Base-by-base conservation (phyloP, 2,888 invertebrate species). In the Latheticus oryzae region DNA sequence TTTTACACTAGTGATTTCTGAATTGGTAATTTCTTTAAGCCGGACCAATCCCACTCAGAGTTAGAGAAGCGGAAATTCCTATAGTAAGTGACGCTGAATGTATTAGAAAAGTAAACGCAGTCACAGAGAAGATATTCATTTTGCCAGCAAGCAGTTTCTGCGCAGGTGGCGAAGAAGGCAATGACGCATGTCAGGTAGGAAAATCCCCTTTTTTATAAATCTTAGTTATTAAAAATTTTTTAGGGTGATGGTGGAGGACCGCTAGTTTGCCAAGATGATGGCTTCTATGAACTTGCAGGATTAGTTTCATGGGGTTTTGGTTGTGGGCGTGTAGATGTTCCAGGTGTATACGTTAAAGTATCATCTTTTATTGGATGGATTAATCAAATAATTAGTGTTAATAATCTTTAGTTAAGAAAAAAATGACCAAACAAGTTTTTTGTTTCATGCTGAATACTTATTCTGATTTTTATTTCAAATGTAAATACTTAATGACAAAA, bases 311-410 rank as follows among this genome's bases (percentile, higher is more conserved):
- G 96, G 94, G 96, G 95, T 69, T 94, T 93, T 76, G 93, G 93
- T 64, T 95, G 95, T 77, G 95, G 95, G n/a, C 84, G 95, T 30
- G 84, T 88, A 60, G 92, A 95, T 79, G 96, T 95, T 48, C 97
- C 97, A 17, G 97, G 95, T n/a, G 96, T 97, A 60, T 97, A 97
- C 78, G 95, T 96, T 16, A 94, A 95, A 81, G 95, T 97, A 5
- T 94, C 95, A 2, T 88, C 94, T 30, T 97, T 95, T 80, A 93
- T 95, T 70, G 93, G 95, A 63, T 97, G 97, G 97, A 96, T 97
- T 76, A 95, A 95, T 83, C 95, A 95, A 83, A 95, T 95, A 69
- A 95, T 95, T 75, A 94, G 94, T 75, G 95, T 95, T 69, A 95
- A 95, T 80, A 94, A 94, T 80, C 86, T 91, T 79, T 91, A 88